A percentile compares a stretch with the other conserved stretches of the same genome.
phyloP scores from a whole-genome alignment of 2,888 invertebrate species.

The Drosophila longiperda region DNA sequence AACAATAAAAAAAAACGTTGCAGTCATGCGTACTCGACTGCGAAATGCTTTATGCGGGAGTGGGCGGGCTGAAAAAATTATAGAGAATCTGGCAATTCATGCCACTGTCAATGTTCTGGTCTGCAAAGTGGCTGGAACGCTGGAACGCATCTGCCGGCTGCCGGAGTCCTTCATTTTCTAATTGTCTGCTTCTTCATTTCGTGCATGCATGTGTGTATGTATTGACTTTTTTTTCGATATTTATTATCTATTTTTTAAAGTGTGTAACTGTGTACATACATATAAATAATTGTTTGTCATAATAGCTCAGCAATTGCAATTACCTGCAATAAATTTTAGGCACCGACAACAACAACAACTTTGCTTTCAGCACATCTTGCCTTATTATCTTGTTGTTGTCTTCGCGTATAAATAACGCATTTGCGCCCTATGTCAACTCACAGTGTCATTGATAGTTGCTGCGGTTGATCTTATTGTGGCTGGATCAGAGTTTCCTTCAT shows the following conservation, averaged over 20 bases:
- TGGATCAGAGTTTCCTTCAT: background rate
- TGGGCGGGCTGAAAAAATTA: too few relatives aligned
- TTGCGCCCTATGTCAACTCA: background rate
- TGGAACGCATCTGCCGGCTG: constrained; percentile 80
- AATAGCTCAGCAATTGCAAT: constrained; percentile 65
- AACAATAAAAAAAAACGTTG: background rate
- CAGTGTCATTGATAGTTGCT: constrained; percentile 22
- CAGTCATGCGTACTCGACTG: too few relatives aligned
- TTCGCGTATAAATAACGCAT: constrained; percentile 41
- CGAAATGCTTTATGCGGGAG: too few relatives aligned
- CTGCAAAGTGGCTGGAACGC: constrained; percentile 77
- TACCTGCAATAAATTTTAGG: constrained; percentile 58
- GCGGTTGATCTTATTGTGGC: background rate
- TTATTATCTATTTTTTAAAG: constrained; percentile 1
- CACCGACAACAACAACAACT: constrained; percentile 28
- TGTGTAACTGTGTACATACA: background rate
- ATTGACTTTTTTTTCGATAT: constrained; percentile 10
- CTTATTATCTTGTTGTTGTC: background rate
- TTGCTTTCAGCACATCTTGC: background rate
- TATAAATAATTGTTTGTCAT: constrained; percentile 33
- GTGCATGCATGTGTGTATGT: background rate
- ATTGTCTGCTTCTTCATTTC: background rate
- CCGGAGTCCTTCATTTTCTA: constrained; percentile 54
- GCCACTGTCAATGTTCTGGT: constrained; percentile 81
- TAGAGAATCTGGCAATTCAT: too few relatives aligned